Evolutionary conservation across 1,140 invertebrate genomes (phyloP), one percentile per base, ranked within the genome.

Genomic region (Hyphantria cunea): DNA sequence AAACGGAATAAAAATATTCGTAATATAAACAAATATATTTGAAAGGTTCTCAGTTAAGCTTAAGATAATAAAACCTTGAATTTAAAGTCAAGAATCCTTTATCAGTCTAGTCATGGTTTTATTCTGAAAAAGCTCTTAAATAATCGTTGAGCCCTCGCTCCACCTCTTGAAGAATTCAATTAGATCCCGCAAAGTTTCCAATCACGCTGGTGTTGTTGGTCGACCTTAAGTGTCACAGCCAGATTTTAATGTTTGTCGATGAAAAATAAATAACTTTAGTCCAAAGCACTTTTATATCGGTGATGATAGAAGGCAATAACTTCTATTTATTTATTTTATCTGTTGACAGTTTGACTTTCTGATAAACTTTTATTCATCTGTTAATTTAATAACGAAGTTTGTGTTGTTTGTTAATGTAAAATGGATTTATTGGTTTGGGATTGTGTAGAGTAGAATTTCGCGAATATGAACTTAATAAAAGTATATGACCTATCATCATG

Each of bases 121-220:
- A 55, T 49, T 53, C 15, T 34, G 50, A 64, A 49, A n/a, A 47
- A 45, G 41, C 32, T 42, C 51, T 34, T 52, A 56, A 47, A 50
- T 63, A 47, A 65, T 65, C 54, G 41, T 37, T 54, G 33, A 9
- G 17, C 10, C 54, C 14, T 37, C 11, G 15, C 51, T 31, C 33
- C 14, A 41, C 12, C 44, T 45, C 50, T 48, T 66, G 17, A 37
- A 49, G 55, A 54, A 59, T 60, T 66, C 64, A 66, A 66, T 66
- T 66, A 66, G 64, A 60, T 54, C 42, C 48, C 58, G 39, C 49
- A 15, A 58, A 65, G 48, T 65, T 65, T 65, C 54, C 54, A 65
- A 60, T 60, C 55, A 60, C 44, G 31, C 17, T 32, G 15, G 15
- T 33, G 55, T 55, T 60, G 25, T 60, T 66, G 42, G 34, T 17